A percentile compares a stretch with the other conserved stretches of the same genome.
Conservation (phyloP, 2,113 vertebrate genomes). For the Ascaphus truei region DNA sequence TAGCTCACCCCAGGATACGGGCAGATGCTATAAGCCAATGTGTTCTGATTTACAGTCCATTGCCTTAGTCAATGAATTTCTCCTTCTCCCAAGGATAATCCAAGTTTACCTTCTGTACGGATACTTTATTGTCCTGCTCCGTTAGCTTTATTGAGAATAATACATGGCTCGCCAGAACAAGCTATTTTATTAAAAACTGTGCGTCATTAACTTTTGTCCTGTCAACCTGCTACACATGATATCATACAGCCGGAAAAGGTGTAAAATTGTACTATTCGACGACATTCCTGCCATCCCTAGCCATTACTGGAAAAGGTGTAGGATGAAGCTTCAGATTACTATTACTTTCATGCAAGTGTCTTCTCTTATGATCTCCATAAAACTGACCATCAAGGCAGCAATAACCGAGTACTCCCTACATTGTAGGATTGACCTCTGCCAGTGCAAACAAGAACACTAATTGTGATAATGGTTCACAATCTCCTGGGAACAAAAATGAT, state of each 20-base stretch:
- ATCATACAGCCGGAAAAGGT: no score
- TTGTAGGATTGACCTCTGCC: constrained; percentile 17
- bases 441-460: constrained; percentile 25
- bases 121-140: constrained; percentile 11
- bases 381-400: constrained; percentile 1
- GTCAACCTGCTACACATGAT: background rate
- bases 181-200: constrained; percentile 2
- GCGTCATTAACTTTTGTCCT: background rate
- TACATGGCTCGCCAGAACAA: constrained; percentile 16
- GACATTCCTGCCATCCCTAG: no score
- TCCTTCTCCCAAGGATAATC: background rate
- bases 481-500: constrained; percentile 30
- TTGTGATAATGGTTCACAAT: constrained; percentile 17
- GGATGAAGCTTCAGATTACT: no score
- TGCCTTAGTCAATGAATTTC: no score
- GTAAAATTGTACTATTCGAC: no score
- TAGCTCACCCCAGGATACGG: background rate
- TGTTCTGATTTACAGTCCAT: constrained; percentile 25
- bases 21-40: constrained; percentile 16
- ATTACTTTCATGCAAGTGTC: no score
- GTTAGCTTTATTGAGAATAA: constrained; percentile 10
- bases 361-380: constrained; percentile 1
- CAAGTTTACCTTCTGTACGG: constrained; percentile 7
- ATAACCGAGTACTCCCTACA: constrained; percentile 20
- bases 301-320: no score